A percentile compares a stretch with the other conserved stretches of the same genome.
Conservation (phyloP, 2,888 invertebrate species). For the Pristionchus entomophagus region DNA sequence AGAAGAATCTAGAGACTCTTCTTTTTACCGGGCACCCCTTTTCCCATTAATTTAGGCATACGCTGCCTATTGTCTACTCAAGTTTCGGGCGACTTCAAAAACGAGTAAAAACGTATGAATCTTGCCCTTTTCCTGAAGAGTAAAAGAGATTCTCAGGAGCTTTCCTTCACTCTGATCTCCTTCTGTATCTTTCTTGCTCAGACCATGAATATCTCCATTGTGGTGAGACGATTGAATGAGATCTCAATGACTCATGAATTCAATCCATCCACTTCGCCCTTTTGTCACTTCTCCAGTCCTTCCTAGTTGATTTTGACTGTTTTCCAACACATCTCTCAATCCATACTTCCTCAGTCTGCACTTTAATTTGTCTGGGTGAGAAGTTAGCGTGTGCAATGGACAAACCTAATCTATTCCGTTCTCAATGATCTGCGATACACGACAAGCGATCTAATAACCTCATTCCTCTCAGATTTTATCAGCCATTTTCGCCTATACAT, state of each 20-base stretch:
- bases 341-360: no score
- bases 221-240: not conserved
- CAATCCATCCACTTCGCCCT: not conserved
- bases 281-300: not conserved
- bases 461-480: not conserved
- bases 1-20: no score
- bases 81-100: not conserved
- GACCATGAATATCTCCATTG: constrained; percentile 14
- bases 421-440: no score
- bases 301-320: no score
- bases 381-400: no score
- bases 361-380: no score
- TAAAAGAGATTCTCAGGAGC: not conserved
- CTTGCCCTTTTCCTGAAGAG: no score
- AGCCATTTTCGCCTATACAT: not conserved
- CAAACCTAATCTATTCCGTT: no score
- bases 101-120: not conserved
- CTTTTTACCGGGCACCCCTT: not conserved
- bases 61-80: constrained; percentile 1
- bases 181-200: constrained; percentile 34
- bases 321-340: no score
- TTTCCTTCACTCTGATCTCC: constrained; percentile 23
- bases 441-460: no score
- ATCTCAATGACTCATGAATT: no score
- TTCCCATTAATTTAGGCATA: constrained; percentile 1